Evolutionary conservation across 2,888 invertebrate genomes (phyloP).

Genomic region (Hirtodrosophila duncani): DNA sequence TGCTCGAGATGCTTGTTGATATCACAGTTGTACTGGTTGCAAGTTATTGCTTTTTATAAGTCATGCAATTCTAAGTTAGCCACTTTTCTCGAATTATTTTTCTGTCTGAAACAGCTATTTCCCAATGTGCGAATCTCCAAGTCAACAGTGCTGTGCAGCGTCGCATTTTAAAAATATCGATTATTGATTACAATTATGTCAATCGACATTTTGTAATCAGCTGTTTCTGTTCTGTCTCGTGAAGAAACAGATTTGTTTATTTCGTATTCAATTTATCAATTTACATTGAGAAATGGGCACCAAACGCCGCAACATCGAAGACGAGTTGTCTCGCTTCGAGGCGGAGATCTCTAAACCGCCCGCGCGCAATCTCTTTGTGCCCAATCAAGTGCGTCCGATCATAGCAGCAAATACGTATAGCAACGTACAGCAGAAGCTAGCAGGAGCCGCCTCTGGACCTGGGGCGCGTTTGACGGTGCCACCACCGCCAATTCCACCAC

Average conservation of each 20-base stretch:
- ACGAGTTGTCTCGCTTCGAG: constrained; percentile 94
- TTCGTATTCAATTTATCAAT: not conserved
- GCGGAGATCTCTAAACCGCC: constrained; percentile 86
- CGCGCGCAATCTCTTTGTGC: constrained; percentile 78
- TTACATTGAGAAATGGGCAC: constrained; percentile 67
- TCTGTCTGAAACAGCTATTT: too few species aligned
- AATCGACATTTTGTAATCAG: not conserved
- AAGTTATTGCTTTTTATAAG: constrained; percentile 24
- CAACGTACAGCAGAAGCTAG: constrained; percentile 84
- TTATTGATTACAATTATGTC: not conserved
- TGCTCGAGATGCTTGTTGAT: constrained; percentile 49
- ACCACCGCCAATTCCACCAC: constrained; percentile 76
- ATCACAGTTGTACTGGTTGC: constrained; percentile 48
- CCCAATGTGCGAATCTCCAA: too few species aligned
- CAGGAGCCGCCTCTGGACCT: constrained; percentile 25
- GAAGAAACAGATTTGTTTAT: constrained; percentile 15
- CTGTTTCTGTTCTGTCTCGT: constrained; percentile 7
- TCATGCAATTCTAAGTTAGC: constrained; percentile 47
- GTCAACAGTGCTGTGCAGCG: too few species aligned
- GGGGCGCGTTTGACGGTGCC: constrained; percentile 69
- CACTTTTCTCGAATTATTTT: too few species aligned
- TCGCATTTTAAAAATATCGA: not conserved
- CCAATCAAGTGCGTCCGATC: constrained; percentile 81
- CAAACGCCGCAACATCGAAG: constrained; percentile 85
- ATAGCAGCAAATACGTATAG: constrained; percentile 87